Percentiles rank a stretch among this genome's conserved stretches.
Evolutionary conservation across 2,113 vertebrate genomes (phyloP).

Genomic region (Neodon shergylaensis): DNA sequence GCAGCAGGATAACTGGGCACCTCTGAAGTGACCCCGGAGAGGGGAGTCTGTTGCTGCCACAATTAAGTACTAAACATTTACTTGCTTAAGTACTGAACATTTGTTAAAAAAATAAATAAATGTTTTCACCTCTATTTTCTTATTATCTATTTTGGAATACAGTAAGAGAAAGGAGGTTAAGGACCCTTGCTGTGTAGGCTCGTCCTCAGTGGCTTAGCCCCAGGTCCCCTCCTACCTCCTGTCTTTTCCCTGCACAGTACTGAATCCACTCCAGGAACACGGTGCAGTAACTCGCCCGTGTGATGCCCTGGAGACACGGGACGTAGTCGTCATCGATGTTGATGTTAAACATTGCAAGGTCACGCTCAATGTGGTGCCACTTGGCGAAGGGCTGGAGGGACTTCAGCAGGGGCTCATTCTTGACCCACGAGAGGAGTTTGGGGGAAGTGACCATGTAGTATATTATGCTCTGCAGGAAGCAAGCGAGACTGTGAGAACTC

Average conservation of each 20-base stretch:
- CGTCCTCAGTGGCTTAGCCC: background rate
- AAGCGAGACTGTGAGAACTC: background rate
- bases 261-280: constrained; percentile 99
- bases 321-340: constrained; percentile 98
- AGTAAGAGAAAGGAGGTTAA: background rate
- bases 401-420: constrained; percentile 90
- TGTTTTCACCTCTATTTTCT: background rate
- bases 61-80: background rate
- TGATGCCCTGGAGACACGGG: constrained; percentile 97
- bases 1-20: rapidly evolving
- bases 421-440: constrained; percentile 93
- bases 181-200: background rate
- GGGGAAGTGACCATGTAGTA: constrained; percentile 95
- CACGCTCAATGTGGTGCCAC: constrained; percentile 98
- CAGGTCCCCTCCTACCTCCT: constrained; percentile 85
- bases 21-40: background rate
- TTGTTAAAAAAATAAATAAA: background rate
- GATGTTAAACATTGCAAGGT: constrained; percentile 95
- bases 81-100: background rate
- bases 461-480: constrained; percentile 92
- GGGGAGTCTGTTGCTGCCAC: background rate
- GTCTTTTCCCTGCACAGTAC: constrained; percentile 91
- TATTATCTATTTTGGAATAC: too few relatives aligned
- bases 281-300: constrained; percentile 97
- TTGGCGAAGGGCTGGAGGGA: constrained; percentile 95